Evolutionary conservation across 2,888 invertebrate genomes (phyloP).

Genomic region (Metallyticus violacea): DNA sequence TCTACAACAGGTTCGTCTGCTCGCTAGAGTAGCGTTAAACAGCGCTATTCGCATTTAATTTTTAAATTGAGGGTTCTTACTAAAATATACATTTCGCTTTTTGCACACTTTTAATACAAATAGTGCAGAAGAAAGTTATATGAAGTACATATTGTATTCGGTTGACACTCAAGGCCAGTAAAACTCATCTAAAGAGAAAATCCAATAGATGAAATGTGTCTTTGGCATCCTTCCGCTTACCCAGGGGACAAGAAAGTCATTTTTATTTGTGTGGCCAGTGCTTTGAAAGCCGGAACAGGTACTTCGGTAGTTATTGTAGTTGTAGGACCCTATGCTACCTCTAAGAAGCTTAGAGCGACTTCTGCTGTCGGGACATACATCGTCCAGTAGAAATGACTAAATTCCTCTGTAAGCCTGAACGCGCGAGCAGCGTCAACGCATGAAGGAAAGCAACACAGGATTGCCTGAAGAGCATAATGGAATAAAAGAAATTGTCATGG

Average conservation of each 20-base stretch:
- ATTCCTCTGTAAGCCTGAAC: not conserved
- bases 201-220: not conserved
- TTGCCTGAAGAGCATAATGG: too few relatives aligned
- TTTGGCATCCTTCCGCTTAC: not conserved
- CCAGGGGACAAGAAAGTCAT: not conserved
- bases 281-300: not conserved
- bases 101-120: too few relatives aligned
- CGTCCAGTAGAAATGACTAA: not conserved
- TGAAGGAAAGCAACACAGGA: not conserved
- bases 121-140: too few relatives aligned
- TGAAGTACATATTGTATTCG: too few relatives aligned
- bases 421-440: not conserved
- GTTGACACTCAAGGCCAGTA: not conserved
- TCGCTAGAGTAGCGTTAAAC: too few relatives aligned
- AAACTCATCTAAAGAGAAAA: not conserved
- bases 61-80: too few relatives aligned
- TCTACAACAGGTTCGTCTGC: too few relatives aligned
- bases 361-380: not conserved
- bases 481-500: too few relatives aligned
- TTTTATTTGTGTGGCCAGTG: not conserved
- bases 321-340: not conserved
- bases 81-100: too few relatives aligned
- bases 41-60: too few relatives aligned
- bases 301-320: not conserved
- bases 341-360: not conserved